Base-by-base conservation (phyloP, 2,888 invertebrate genomes). In the Lasioglossum leucozonium region DNA sequence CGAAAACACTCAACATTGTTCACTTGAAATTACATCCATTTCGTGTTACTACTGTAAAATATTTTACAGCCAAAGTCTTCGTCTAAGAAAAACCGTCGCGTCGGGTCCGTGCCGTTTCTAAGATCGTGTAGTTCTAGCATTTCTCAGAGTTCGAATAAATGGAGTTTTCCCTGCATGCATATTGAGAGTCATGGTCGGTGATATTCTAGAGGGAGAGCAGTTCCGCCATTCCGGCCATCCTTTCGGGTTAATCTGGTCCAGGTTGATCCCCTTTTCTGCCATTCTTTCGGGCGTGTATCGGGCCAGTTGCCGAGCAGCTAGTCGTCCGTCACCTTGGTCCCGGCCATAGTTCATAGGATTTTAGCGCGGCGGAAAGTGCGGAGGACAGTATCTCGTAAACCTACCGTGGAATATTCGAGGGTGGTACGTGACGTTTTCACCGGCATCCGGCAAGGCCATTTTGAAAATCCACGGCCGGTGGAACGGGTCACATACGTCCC, bases 301-400 rank as follows among this genome's bases (percentile, higher is more conserved):
- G 34, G 34, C 11, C 16, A 22, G 75, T 72, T 55, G 47, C 73
- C 42, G n/a, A 26, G 44, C 55, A 11, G 62, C 62, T 13, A 65
- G 72, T 79, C 80, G 85, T 87, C 88, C 79, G 82, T 90, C 88
- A 81, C 37, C 75, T 67, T 76, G 73, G 79, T 81, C 79, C 67
- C 6, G 62, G 58, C 72, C 55, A 77, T 87, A 85, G 79, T 72
- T 90, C 79, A 88, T 79, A 82, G 85, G 89, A 87, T 87, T 88
- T 88, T 75, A 84, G 81, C 72, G 67, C 22, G 37, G 67, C 18
- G 82, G 78, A 37, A 82, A 88, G 89, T 82, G 84, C 80, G 72
- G 81, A 81, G 80, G 78, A 81, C 77, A 75, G 72, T 87, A 77
- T 80, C 79, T 82, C 84, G 79, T 90, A 90, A 89, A 88, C 84